Base-by-base conservation (phyloP, 2,888 invertebrate genomes). In the Caenorhabditis zanzibari region DNA sequence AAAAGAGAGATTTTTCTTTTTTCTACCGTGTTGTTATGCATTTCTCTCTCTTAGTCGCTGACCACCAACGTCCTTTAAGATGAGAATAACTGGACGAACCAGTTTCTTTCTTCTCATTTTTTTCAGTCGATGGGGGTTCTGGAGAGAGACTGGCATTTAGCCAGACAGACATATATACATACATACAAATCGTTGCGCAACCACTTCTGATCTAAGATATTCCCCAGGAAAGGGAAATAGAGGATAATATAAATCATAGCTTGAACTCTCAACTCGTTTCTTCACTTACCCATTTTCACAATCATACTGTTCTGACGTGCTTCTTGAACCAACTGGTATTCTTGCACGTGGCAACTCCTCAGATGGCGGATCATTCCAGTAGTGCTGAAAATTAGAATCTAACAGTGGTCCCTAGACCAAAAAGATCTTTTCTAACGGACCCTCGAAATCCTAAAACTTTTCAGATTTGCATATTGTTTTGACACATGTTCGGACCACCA, bases 301-400 rank as follows among this genome's bases (percentile, higher is more conserved):
- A 87, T 83, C 81, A 88, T 83, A 58, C 84, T 85, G 56, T 76
- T 85, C 64, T 88, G 88, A 26, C 89, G 75, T 16, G 89, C 89
- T 68, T 89, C 89, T 63, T 89, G 89, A 35, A 89, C 86, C 32
- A 86, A 75, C 61, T 89, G 89, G 63, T 89, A 89, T 63, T 89
- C 88, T 56, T 86, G 85, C 6, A 88, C 88, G 72, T 91, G 91
- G 74, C 91, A 91, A 84, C 90, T 90, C 41, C 90, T 82, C 75
- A 91, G 66, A 71, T 91, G 91, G 9, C 91, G 86, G 71, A 91
- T 92, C 91, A 91, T 91, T 58, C 91, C 91, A n/a, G 91, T 91
- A 10, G 91, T 91, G 88, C 91, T 91, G 84, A 76, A 91, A 75
- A 22, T 44, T 28, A 24, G 14, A 12, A 32, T 28, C 5, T 24